Conservation (phyloP, 2,113 vertebrate genomes). For the Prochilodus magdalenae region DNA sequence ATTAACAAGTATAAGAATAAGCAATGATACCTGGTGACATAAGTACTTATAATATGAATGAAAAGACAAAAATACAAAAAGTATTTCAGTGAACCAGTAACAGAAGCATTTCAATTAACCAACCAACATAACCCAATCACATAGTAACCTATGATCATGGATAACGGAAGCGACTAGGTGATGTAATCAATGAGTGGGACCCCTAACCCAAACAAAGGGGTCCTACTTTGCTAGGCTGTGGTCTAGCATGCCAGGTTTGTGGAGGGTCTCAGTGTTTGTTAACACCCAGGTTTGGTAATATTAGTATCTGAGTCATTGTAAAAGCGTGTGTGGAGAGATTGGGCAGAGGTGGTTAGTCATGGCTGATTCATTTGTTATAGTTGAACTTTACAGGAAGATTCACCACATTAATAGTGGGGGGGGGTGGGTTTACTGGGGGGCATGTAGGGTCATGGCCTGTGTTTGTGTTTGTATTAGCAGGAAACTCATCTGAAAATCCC, state of each 20-base stretch:
- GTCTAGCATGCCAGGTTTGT: neutral
- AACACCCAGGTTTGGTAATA: neutral
- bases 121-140: no score
- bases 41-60: no score
- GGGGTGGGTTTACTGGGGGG: slow-evolving; percentile 9
- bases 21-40: no score
- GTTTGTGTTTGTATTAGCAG: neutral
- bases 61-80: no score
- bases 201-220: neutral
- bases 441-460: slow-evolving; percentile 22
- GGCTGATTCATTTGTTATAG: slow-evolving; percentile 27
- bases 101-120: no score
- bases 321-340: neutral
- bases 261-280: neutral
- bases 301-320: slow-evolving; percentile 6
- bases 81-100: no score
- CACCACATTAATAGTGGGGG: slow-evolving; percentile 21
- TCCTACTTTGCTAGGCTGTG: neutral
- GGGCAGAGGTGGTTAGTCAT: slow-evolving; percentile 28
- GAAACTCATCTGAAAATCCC: slow-evolving; percentile 12
- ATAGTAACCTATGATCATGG: no score
- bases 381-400: slow-evolving; percentile 29
- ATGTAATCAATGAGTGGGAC: no score
- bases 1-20: no score
- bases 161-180: no score